phyloP scores from a whole-genome alignment of 2,113 vertebrate genomes.

The Apeltes quadracus region DNA sequence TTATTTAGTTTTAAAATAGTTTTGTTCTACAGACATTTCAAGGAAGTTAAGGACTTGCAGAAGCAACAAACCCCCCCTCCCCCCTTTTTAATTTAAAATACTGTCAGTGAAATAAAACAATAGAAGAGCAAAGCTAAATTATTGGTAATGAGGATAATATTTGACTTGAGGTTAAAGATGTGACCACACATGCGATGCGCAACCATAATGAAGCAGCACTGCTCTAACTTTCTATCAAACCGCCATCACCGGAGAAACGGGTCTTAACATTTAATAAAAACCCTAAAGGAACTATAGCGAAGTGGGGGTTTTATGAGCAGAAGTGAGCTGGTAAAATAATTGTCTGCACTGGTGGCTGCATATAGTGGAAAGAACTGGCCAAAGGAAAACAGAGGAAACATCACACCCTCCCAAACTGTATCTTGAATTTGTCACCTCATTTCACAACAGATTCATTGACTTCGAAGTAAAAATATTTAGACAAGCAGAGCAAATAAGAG shows the following conservation, averaged over 20 bases:
- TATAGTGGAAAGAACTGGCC: slow-evolving; percentile 60
- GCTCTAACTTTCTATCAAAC: slow-evolving; percentile 46
- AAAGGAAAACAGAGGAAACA: slow-evolving; percentile 35
- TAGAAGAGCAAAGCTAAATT: slow-evolving; percentile 56
- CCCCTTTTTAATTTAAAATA: slow-evolving; percentile 91
- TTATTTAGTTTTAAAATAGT: slow-evolving; percentile 98
- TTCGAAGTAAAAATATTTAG: slow-evolving; percentile 39
- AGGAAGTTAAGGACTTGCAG: slow-evolving; percentile 90
- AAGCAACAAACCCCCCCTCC: slow-evolving; percentile 86
- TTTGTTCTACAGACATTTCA: slow-evolving; percentile 97
- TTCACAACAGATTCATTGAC: slow-evolving; percentile 28
- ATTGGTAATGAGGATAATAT: slow-evolving; percentile 47
- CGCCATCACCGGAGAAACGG: slow-evolving; percentile 34
- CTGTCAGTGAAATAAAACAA: slow-evolving; percentile 76
- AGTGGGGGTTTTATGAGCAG: slow-evolving; percentile 43
- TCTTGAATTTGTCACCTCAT: slow-evolving; percentile 23
- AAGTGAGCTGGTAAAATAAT: slow-evolving; percentile 44
- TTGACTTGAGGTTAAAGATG: slow-evolving; percentile 56
- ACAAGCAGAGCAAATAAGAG: slow-evolving; percentile 17
- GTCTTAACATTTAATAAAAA: slow-evolving; percentile 36
- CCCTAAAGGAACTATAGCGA: slow-evolving; percentile 32
- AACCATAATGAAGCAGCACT: slow-evolving; percentile 48
- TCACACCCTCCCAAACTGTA: slow-evolving; percentile 11
- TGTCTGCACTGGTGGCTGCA: slow-evolving; percentile 47
- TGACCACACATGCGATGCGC: slow-evolving; percentile 65